These are phyloP conservation scores for Furcifer pardalis DNA, from an alignment of 2,797 vertebrate species.

Conservation along the genomic window DNA sequence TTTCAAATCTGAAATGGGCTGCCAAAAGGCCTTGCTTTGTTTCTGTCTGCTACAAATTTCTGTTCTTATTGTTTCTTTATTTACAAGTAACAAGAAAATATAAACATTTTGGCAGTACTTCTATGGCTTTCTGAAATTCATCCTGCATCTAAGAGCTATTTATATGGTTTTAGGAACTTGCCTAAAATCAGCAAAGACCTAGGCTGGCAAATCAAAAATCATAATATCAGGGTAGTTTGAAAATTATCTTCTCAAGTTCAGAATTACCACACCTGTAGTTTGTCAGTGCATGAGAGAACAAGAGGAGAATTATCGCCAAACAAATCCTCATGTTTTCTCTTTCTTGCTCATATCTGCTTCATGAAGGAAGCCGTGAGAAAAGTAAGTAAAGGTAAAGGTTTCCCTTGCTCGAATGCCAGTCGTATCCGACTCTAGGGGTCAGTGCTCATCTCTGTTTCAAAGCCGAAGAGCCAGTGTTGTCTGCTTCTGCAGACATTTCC, in stretches of 20 bases:
- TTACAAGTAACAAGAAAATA: not conserved
- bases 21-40: no score
- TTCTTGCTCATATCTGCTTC: not conserved
- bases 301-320: not conserved
- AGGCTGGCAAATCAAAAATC: not conserved
- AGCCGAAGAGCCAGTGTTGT: no score
- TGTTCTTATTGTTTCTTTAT: not conserved
- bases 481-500: no score
- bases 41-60: not conserved
- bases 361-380: not conserved
- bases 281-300: not conserved
- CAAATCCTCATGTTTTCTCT: not conserved
- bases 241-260: not conserved
- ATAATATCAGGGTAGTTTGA: not conserved
- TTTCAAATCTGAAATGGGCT: not conserved
- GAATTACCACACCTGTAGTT: not conserved
- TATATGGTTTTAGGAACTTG: not conserved
- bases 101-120: not conserved
- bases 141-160: not conserved
- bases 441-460: no score
- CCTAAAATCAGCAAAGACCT: not conserved
- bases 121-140: not conserved
- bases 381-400: no score
- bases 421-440: no score
- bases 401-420: no score